Conservation (phyloP, 2,888 invertebrate species). For the Plebejus melissa region DNA sequence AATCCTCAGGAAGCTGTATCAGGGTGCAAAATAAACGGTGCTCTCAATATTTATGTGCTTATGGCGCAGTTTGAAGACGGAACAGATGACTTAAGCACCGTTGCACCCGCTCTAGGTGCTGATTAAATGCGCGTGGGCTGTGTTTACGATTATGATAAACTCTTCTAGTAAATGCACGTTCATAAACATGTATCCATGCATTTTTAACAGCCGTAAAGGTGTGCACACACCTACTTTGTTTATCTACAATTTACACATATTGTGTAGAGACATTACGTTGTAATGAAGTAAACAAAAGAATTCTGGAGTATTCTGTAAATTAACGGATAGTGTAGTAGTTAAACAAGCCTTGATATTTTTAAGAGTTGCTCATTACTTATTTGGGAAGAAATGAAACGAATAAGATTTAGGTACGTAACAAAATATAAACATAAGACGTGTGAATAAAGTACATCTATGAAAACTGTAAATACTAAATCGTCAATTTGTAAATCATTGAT, state of each 20-base stretch:
- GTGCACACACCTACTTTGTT: neutral
- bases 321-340: too few species aligned
- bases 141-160: conserved; percentile 28
- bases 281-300: too few species aligned
- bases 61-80: conserved; percentile 6
- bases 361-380: too few species aligned
- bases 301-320: too few species aligned
- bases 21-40: neutral
- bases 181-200: conserved; percentile 25
- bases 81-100: conserved; percentile 18
- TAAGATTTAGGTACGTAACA: too few species aligned
- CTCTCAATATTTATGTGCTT: neutral
- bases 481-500: neutral
- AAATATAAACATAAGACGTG: neutral
- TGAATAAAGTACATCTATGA: too few species aligned
- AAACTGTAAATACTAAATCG: neutral
- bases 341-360: too few species aligned
- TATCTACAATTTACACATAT: too few species aligned
- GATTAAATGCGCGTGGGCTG: conserved; percentile 24
- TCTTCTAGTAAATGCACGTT: conserved; percentile 8
- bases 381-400: too few species aligned
- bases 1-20: neutral
- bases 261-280: too few species aligned
- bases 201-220: conserved; percentile 13
- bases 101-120: conserved; percentile 19